These are phyloP conservation scores for Stichodactyla mertensii DNA, from an alignment of 64 coral and sea anemone species.

Conservation along the genomic window DNA sequence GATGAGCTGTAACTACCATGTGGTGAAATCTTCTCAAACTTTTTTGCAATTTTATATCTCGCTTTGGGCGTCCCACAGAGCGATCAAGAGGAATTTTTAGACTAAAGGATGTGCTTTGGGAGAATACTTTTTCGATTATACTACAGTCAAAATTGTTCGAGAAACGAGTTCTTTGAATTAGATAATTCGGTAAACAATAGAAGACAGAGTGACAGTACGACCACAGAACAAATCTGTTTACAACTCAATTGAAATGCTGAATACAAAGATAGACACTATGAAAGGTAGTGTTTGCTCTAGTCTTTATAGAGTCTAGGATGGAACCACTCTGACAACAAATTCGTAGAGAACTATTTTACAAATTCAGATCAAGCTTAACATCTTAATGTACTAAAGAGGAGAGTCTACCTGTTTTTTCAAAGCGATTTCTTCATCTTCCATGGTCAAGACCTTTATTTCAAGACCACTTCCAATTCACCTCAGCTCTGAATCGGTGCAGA, in stretches of 20 bases:
- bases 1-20: background rate
- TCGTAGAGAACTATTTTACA: background rate
- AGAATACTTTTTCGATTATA: background rate
- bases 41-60: conserved; percentile 10
- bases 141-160: background rate
- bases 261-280: background rate
- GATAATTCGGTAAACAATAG: background rate
- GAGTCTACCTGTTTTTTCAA: conserved; percentile 14
- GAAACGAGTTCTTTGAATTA: background rate
- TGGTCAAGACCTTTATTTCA: background rate
- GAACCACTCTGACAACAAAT: background rate
- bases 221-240: background rate
- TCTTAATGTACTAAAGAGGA: background rate
- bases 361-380: background rate
- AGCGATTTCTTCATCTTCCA: conserved; percentile 22
- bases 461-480: background rate
- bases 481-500: background rate
- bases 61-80: background rate
- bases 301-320: background rate
- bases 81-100: background rate
- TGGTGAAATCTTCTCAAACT: conserved; percentile 1
- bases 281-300: conserved; percentile 15
- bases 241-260: conserved; percentile 2
- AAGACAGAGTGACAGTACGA: background rate
- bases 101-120: background rate